A percentile compares a stretch with the other conserved stretches of the same genome.
phyloP scores from a whole-genome alignment of 2,888 invertebrate genomes.

The Steinernema scapterisci region DNA sequence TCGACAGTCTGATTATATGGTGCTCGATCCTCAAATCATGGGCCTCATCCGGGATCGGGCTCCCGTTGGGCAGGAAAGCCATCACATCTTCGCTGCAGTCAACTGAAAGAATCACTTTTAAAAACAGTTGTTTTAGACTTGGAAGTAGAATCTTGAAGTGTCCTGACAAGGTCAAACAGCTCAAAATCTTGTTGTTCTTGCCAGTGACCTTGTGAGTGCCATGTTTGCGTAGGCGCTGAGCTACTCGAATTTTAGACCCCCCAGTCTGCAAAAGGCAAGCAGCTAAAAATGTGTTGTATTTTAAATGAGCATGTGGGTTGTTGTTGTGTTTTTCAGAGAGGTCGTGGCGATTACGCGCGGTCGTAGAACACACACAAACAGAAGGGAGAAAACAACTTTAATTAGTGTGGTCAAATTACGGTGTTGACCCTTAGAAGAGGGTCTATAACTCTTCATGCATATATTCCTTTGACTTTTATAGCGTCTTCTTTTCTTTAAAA shows the following conservation, averaged over 20 bases:
- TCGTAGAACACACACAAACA: too few species aligned
- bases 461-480: too few species aligned
- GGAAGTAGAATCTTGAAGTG: too few species aligned
- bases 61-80: slow-evolving; percentile 42
- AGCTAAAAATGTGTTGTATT: slow-evolving; percentile 6
- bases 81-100: slow-evolving; percentile 50
- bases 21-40: slow-evolving; percentile 63
- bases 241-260: neutral
- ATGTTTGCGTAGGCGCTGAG: neutral
- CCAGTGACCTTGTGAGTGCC: too few species aligned
- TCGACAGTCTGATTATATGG: slow-evolving; percentile 53
- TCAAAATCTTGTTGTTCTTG: too few species aligned
- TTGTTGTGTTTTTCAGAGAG: neutral
- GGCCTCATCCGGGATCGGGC: slow-evolving; percentile 48
- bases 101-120: slow-evolving; percentile 48
- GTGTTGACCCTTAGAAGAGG: too few species aligned
- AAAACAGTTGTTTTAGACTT: neutral
- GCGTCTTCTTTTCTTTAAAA: too few species aligned
- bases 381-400: too few species aligned
- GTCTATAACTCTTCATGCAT: too few species aligned
- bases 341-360: neutral
- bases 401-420: too few species aligned
- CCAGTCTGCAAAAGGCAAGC: neutral
- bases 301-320: neutral
- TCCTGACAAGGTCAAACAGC: too few species aligned